Evolutionary conservation across 2,113 vertebrate genomes (phyloP), one percentile per base, ranked within the genome.

Genomic region (Melanocharis versteri): DNA sequence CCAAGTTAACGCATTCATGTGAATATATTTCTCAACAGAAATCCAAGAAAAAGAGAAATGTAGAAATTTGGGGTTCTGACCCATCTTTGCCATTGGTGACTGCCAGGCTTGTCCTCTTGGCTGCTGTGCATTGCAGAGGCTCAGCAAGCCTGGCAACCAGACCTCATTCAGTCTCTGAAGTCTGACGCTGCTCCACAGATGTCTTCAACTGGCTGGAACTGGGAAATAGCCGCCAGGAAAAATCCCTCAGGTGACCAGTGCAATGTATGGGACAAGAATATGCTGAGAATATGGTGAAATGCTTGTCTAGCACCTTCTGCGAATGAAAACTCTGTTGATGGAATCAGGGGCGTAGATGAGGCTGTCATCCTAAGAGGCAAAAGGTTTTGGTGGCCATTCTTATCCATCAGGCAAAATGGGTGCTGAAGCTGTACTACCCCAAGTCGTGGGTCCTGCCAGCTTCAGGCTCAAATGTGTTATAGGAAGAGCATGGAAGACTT

Each of bases 401-500:
- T 73, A 62, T 23, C 35, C 69, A 61, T 0, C 2, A 37, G 33
- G 22, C 26, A 65, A 42, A 90, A 80, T 3, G 27, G 15, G 2
- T 83, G 19, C 61, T 68, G 62, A 40, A 73, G 58, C 10, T 45
- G 48, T 42, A 15, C 18, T 69, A 33, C 13, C 31, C 15, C 1
- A 5, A 35, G 68, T 61, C 23, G 13, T 1, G 1, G 31, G 12
- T 60, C 54, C 51, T 66, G 45, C 28, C 17, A 73, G 39, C 19
- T 90, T 77, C 0, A 0, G 35, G 27, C 33, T 93, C 65, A 72
- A 35, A 53, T 1, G 4, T 72, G 15, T 18, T 35, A 7, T 1
- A 51, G n/a, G 56, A 58, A 42, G 37, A 84, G 20, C 17, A 53
- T 9, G 9, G 61, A 88, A 39, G 40, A 20, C 4, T 33, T 83